Percentiles rank a stretch among this genome's conserved stretches.
These are phyloP conservation scores for Drosophila willistoni DNA, from an alignment of 1,140 invertebrate genomes.

Conservation along the genomic window DNA sequence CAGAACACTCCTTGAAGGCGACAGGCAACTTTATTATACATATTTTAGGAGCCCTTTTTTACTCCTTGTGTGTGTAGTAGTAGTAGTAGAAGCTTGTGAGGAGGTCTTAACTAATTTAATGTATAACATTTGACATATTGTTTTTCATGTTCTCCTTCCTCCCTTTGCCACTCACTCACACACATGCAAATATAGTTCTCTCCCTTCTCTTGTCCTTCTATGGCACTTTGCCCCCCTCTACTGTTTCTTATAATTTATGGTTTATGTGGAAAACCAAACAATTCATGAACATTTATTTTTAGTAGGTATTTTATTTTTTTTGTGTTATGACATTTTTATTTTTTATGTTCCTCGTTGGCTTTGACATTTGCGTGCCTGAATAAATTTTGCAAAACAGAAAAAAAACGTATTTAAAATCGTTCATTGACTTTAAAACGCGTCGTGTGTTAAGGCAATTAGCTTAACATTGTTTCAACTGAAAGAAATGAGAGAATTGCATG, in stretches of 20 bases:
- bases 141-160: conserved; percentile 64
- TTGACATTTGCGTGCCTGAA: conserved; percentile 68
- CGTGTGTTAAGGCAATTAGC: conserved; percentile 75
- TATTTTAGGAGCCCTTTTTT: conserved; percentile 43
- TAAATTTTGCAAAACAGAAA: conserved; percentile 14
- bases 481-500: conserved; percentile 72
- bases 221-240: conserved; percentile 32
- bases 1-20: conserved; percentile 22
- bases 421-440: conserved; percentile 79
- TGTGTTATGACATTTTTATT: conserved; percentile 47
- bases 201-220: not conserved
- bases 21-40: conserved; percentile 62
- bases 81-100: not conserved
- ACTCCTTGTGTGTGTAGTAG: conserved; percentile 11
- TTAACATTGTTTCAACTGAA: conserved; percentile 25
- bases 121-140: conserved; percentile 80
- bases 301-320: conserved; percentile 30
- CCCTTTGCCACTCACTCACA: not conserved
- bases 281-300: conserved; percentile 28
- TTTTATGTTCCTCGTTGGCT: conserved; percentile 20
- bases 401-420: conserved; percentile 44
- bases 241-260: conserved; percentile 24
- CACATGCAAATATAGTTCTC: conserved; percentile 21
- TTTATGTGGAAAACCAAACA: conserved; percentile 22
- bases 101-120: conserved; percentile 77